These are phyloP conservation scores for Anarrhichthys ocellatus DNA, from an alignment of 2,113 vertebrate genomes.

Conservation along the genomic window DNA sequence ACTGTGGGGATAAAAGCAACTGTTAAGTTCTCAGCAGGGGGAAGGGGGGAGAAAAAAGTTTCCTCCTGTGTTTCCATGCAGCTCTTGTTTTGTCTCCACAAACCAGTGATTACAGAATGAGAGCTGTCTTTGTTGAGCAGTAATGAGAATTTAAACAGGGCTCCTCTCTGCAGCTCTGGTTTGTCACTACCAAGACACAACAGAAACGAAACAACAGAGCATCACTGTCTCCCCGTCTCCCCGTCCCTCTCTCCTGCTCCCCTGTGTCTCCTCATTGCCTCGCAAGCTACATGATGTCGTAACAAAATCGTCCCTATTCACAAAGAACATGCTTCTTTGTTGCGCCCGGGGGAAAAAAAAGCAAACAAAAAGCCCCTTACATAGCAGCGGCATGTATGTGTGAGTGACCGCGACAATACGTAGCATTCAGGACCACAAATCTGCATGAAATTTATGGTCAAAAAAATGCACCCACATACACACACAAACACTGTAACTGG, in stretches of 20 bases:
- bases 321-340: constrained; percentile 40
- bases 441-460: constrained; percentile 48
- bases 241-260: constrained; percentile 1
- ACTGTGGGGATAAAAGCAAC: constrained; percentile 83
- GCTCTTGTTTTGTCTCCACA: constrained; percentile 50
- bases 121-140: constrained; percentile 65
- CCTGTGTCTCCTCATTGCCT: constrained; percentile 21
- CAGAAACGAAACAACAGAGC: constrained; percentile 63
- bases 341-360: background rate
- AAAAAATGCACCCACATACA: background rate
- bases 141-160: constrained; percentile 67
- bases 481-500: constrained; percentile 18
- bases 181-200: constrained; percentile 53
- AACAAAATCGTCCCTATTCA: constrained; percentile 27
- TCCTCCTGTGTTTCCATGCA: constrained; percentile 42
- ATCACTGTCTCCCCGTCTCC: constrained; percentile 40
- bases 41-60: constrained; percentile 4
- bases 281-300: constrained; percentile 35
- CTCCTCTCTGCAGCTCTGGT: constrained; percentile 55
- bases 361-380: constrained; percentile 46
- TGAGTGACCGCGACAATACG: constrained; percentile 58
- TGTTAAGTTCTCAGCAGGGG: constrained; percentile 40
- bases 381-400: constrained; percentile 55
- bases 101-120: constrained; percentile 66
- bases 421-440: constrained; percentile 53